Conservation (phyloP, 2,888 invertebrate genomes). For the Melikaiella ostensackeni region DNA sequence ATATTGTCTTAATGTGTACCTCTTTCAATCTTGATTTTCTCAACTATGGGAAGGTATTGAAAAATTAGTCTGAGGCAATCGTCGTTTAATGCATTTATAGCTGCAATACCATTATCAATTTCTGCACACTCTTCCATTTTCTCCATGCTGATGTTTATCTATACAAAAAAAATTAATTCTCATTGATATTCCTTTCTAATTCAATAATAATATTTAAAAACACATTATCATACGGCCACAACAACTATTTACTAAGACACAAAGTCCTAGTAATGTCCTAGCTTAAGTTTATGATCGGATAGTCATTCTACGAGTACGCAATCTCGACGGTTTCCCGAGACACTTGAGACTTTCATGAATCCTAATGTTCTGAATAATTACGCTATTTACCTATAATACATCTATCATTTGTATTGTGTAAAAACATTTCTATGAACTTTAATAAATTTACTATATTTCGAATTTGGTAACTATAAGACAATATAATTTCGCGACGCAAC, state of each 20-base stretch:
- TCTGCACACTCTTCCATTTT: neutral
- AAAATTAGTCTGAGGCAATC: conserved; percentile 29
- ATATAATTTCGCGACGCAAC: too few relatives aligned
- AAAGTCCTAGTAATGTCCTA: neutral
- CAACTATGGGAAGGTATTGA: conserved; percentile 22
- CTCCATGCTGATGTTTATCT: neutral
- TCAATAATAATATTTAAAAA: too few relatives aligned
- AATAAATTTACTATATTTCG: too few relatives aligned
- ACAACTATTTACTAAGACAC: too few relatives aligned
- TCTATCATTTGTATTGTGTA: too few relatives aligned
- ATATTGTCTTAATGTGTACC: neutral
- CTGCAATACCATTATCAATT: neutral
- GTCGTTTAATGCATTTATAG: conserved; percentile 19
- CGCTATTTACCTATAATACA: too few relatives aligned
- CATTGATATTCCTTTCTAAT: neutral
- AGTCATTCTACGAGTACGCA: neutral
- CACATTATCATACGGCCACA: too few relatives aligned
- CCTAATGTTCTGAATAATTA: neutral
- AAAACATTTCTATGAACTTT: too few relatives aligned
- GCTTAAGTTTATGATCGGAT: neutral
- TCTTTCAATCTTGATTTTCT: conserved; percentile 23
- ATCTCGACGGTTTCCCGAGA: neutral
- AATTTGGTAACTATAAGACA: too few relatives aligned
- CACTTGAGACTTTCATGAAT: neutral
- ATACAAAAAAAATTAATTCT: neutral